Evolutionary conservation across 1,140 invertebrate species (phyloP).

Genomic region (Akabosia matsudoensis): DNA sequence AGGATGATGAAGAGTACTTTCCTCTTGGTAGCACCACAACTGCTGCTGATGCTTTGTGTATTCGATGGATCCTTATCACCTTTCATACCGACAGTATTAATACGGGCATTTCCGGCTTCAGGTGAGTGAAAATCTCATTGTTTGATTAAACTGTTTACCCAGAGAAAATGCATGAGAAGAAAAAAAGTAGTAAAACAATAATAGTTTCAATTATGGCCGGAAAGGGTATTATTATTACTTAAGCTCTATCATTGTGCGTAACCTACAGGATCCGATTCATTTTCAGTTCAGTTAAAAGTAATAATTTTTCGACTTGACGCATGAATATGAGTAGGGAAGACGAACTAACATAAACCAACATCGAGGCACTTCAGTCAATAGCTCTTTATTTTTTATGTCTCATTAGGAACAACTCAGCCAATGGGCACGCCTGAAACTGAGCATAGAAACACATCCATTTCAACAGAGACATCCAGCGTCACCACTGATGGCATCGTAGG

Average conservation of each 20-base stretch:
- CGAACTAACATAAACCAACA: background rate
- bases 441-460: background rate
- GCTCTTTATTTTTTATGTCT: background rate
- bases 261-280: no score
- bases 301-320: no score
- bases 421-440: background rate
- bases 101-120: background rate
- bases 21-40: background rate
- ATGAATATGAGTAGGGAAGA: no score
- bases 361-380: no score
- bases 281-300: no score
- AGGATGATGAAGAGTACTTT: constrained; percentile 3
- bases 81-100: background rate
- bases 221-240: no score
- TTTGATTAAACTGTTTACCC: no score
- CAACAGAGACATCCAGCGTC: background rate
- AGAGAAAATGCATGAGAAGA: no score
- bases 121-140: background rate
- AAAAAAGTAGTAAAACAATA: no score
- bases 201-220: no score
- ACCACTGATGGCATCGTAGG: background rate
- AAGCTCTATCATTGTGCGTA: no score
- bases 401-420: background rate
- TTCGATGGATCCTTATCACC: background rate
- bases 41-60: background rate